These are phyloP conservation scores for Cydia splendana DNA, from an alignment of 1,140 invertebrate genomes.

Conservation along the genomic window DNA sequence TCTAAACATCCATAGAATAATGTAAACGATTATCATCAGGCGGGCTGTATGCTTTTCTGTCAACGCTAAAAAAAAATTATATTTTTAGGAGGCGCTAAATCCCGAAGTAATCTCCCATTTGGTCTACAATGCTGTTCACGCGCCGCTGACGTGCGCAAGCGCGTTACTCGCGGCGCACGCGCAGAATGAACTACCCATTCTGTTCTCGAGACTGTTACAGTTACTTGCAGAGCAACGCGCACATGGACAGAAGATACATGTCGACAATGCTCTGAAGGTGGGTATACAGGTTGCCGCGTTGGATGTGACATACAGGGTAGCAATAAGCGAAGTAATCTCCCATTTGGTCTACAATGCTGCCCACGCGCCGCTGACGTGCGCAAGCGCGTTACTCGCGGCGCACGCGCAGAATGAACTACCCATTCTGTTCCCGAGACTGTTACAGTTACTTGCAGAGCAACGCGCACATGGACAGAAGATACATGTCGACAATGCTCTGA, in stretches of 20 bases:
- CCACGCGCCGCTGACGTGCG: slow-evolving; percentile 48
- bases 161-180: slow-evolving; percentile 44
- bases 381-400: slow-evolving; percentile 45
- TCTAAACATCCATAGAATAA: too few species aligned
- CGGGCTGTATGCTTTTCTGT: too few species aligned
- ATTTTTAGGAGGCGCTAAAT: slow-evolving; percentile 44
- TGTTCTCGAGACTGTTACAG: slow-evolving; percentile 41
- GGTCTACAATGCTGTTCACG: slow-evolving; percentile 38
- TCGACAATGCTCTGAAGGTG: slow-evolving; percentile 58
- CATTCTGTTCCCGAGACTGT: slow-evolving; percentile 39
- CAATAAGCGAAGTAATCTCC: slow-evolving; percentile 33
- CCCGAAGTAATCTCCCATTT: slow-evolving; percentile 43
- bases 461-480: slow-evolving; percentile 39
- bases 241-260: slow-evolving; percentile 49
- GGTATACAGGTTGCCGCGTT: too few species aligned
- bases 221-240: slow-evolving; percentile 47
- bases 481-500: slow-evolving; percentile 69
- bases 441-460: slow-evolving; percentile 49
- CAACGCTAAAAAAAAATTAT: too few species aligned
- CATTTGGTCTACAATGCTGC: slow-evolving; percentile 43
- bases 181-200: slow-evolving; percentile 23
- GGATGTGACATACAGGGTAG: too few species aligned
- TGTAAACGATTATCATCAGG: too few species aligned
- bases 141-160: slow-evolving; percentile 52
- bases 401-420: slow-evolving; percentile 34